A percentile compares a stretch with the other conserved stretches of the same genome.
These are phyloP conservation scores for Nothocercus julius DNA, from an alignment of 2,113 vertebrate species.

Conservation along the genomic window DNA sequence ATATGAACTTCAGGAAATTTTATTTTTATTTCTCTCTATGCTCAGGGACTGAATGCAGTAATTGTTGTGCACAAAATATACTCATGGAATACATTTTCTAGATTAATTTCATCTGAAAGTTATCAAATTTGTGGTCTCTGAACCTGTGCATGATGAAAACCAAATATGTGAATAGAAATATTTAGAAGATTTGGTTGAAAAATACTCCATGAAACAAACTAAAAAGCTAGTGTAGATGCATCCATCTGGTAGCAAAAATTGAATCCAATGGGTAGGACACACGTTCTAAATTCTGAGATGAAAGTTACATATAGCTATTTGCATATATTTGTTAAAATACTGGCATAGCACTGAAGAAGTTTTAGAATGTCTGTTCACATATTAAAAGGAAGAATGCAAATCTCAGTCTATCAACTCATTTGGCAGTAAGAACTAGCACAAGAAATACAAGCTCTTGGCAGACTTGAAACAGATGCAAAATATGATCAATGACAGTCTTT, in stretches of 20 bases:
- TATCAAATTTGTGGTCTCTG: not conserved
- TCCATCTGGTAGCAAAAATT: not conserved
- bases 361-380: not conserved
- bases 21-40: not conserved
- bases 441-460: not conserved
- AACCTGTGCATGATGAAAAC: not conserved
- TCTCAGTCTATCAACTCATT: not conserved
- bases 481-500: not conserved
- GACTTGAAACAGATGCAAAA: not conserved
- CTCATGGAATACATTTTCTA: not conserved
- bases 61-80: not conserved
- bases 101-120: not conserved
- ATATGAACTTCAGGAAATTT: fast-evolving
- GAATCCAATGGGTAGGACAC: not conserved
- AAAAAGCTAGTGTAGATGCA: not conserved
- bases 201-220: not conserved
- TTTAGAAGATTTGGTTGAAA: not conserved
- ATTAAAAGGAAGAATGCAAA: not conserved
- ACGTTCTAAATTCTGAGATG: not conserved
- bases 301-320: not conserved
- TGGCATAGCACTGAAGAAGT: not conserved
- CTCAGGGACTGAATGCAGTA: not conserved
- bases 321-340: not conserved
- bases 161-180: not conserved
- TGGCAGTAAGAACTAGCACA: not conserved